phyloP scores from a whole-genome alignment of 2,113 vertebrate species.

The Malurus alboscapulatus region DNA sequence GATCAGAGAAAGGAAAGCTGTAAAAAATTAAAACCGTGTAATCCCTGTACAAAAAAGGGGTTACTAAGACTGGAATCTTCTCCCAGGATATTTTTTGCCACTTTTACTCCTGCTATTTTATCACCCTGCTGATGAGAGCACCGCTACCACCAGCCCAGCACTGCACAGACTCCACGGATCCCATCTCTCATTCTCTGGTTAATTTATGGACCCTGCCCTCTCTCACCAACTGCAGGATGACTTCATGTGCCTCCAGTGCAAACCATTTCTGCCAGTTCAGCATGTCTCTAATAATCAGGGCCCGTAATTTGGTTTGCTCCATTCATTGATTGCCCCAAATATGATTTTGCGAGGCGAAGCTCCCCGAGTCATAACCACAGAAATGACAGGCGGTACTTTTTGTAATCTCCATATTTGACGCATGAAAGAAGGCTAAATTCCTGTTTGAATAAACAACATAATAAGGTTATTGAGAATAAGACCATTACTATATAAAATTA shows the following conservation, averaged over 20 bases:
- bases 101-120: background rate
- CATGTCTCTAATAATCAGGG: conserved; percentile 56
- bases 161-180: fast-evolving
- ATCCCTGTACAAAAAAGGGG: background rate
- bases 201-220: background rate
- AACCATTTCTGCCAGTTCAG: conserved; percentile 58
- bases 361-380: conserved; percentile 67
- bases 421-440: conserved; percentile 84
- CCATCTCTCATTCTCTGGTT: background rate
- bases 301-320: conserved; percentile 71
- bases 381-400: conserved; percentile 74
- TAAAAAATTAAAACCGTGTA: fast-evolving
- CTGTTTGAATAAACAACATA: conserved; percentile 83
- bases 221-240: background rate
- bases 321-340: conserved; percentile 75
- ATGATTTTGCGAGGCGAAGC: conserved; percentile 71
- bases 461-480: conserved; percentile 85
- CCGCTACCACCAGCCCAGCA: fast-evolving
- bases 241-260: conserved; percentile 21
- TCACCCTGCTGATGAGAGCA: background rate
- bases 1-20: background rate
- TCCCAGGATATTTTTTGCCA: background rate
- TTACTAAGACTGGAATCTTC: background rate
- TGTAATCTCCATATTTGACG: conserved; percentile 79
- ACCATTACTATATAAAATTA: conserved; percentile 86